Percentiles rank a stretch among this genome's conserved stretches.
phyloP scores from a whole-genome alignment of 2,888 invertebrate species.

The Syrista parreyssii region DNA sequence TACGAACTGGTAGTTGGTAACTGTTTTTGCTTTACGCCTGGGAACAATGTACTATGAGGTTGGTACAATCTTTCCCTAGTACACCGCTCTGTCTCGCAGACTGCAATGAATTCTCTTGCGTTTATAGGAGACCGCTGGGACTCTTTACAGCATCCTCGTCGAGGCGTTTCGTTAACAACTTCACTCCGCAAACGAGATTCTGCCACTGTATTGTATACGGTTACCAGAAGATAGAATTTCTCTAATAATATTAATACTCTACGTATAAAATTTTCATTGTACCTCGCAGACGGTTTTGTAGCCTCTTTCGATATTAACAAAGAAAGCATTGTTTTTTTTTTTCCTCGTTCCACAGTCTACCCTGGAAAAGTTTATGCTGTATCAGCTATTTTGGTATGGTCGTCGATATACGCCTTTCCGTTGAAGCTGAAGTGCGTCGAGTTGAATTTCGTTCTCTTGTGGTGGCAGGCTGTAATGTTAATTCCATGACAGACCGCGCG shows the following conservation, averaged over 20 bases:
- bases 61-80: not conserved
- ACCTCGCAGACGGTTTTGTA: not conserved
- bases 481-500: not conserved
- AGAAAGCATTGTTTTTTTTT: too few species aligned
- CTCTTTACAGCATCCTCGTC: not conserved
- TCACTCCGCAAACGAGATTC: not conserved
- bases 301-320: not conserved
- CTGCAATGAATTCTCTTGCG: not conserved
- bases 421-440: not conserved
- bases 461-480: not conserved
- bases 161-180: not conserved
- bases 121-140: not conserved
- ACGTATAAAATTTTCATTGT: not conserved
- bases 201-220: not conserved
- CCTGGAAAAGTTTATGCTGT: too few species aligned
- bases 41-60: not conserved
- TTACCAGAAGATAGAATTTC: not conserved
- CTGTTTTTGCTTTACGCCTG: not conserved
- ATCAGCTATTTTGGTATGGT: too few species aligned
- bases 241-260: not conserved
- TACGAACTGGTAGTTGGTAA: not conserved
- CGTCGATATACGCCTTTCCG: too few species aligned
- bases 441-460: not conserved
- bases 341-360: too few species aligned
- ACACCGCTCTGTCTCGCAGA: not conserved